Percentiles rank a stretch among this genome's conserved stretches.
phyloP scores from a whole-genome alignment of 1,140 invertebrate species.

The Trichonephila inaurata region DNA sequence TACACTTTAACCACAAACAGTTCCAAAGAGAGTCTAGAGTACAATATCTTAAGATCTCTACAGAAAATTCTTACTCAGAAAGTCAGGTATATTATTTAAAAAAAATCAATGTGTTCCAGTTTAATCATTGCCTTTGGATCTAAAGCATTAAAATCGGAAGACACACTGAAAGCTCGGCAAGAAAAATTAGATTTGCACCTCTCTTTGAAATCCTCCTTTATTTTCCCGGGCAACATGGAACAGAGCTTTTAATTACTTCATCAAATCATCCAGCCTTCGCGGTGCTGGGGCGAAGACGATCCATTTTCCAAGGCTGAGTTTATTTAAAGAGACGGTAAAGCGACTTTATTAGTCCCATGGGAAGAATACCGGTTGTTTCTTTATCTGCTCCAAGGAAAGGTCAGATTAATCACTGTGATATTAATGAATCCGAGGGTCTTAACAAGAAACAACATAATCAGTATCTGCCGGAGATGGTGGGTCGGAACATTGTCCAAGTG shows the following conservation, averaged over 20 bases:
- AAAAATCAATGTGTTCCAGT: no score
- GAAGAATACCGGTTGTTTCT: slow-evolving; percentile 63
- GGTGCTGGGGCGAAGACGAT: not conserved
- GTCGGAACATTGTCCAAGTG: not conserved
- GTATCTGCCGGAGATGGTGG: not conserved
- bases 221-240: not conserved
- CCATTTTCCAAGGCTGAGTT: slow-evolving; percentile 8
- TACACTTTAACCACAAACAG: no score
- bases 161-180: not conserved
- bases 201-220: not conserved
- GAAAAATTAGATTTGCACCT: not conserved
- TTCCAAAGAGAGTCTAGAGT: no score
- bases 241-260: not conserved
- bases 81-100: no score
- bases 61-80: no score
- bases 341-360: slow-evolving; percentile 45
- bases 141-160: no score
- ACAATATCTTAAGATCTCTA: no score
- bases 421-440: slow-evolving; percentile 63
- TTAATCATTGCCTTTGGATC: no score
- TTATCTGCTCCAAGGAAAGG: slow-evolving; percentile 48
- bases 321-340: slow-evolving; percentile 61
- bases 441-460: slow-evolving; percentile 45
- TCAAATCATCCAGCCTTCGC: slow-evolving; percentile 9
- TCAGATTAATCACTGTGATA: slow-evolving; percentile 65